These are phyloP conservation scores for Channallabes apus DNA, from an alignment of 2,797 vertebrate species.

Conservation along the genomic window DNA sequence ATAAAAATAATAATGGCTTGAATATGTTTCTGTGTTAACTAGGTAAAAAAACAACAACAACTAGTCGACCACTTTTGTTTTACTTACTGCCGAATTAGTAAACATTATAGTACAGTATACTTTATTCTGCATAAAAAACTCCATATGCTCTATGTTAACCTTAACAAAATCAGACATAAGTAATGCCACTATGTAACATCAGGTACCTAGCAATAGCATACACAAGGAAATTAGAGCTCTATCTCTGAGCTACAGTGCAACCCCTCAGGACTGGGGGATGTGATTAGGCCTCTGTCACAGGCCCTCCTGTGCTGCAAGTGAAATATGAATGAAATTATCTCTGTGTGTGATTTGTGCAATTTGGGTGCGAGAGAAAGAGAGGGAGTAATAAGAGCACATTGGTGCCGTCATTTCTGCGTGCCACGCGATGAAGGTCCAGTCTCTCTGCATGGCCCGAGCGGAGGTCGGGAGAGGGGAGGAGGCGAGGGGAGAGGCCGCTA, in stretches of 20 bases:
- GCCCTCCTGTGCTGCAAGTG: constrained; percentile 81
- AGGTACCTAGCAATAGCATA: constrained; percentile 23
- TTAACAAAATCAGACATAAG: constrained; percentile 25
- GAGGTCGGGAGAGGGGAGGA: constrained; percentile 46
- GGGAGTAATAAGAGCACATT: constrained; percentile 79
- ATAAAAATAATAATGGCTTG: neutral
- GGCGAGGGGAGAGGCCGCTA: constrained; percentile 63
- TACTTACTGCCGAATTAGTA: neutral
- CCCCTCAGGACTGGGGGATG: constrained; percentile 48
- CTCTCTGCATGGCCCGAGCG: constrained; percentile 47
- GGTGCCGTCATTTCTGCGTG: constrained; percentile 77
- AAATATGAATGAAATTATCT: constrained; percentile 92
- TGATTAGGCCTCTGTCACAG: constrained; percentile 56
- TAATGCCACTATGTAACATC: constrained; percentile 23
- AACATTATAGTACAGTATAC: neutral
- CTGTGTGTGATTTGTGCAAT: constrained; percentile 68
- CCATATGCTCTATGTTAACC: neutral
- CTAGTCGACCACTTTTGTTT: neutral
- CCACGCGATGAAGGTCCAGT: constrained; percentile 77
- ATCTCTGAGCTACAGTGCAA: constrained; percentile 30
- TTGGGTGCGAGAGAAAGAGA: constrained; percentile 33
- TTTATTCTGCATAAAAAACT: neutral
- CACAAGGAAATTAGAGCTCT: constrained; percentile 30
- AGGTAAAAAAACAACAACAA: neutral
- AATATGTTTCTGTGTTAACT: neutral